Conservation (phyloP, 2,888 invertebrate genomes). For the Uloborus plumipes region DNA sequence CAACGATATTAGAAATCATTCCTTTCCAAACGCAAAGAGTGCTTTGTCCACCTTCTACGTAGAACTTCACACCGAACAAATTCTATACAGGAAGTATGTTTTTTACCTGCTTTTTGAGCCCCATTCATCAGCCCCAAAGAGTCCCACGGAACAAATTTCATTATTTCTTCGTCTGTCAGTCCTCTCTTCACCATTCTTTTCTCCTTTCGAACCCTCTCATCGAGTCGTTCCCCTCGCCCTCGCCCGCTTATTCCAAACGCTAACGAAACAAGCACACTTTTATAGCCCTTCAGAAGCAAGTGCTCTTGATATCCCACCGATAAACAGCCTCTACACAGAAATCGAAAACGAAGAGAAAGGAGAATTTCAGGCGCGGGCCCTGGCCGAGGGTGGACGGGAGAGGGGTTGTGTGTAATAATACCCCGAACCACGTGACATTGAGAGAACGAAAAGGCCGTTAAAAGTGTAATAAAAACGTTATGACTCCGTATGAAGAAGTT, state of each 20-base stretch:
- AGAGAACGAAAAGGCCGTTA: constrained; percentile 58
- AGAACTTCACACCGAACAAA: too few species aligned
- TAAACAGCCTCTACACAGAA: constrained; percentile 49
- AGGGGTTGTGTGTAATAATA: constrained; percentile 44
- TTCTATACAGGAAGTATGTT: too few species aligned
- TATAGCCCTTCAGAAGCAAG: constrained; percentile 56
- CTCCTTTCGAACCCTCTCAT: too few species aligned
- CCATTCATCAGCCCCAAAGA: background rate
- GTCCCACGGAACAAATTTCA: constrained; percentile 27
- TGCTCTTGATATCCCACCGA: constrained; percentile 53
- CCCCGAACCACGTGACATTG: constrained; percentile 57
- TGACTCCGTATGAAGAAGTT: constrained; percentile 62
- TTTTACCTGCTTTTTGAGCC: background rate
- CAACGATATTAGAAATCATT: too few species aligned
- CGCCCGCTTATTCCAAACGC: too few species aligned
- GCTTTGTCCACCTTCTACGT: too few species aligned
- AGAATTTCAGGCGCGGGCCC: constrained; percentile 25
- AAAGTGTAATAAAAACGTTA: constrained; percentile 64
- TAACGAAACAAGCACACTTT: constrained; percentile 10
- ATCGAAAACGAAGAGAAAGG: constrained; percentile 16
- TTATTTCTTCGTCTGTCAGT: constrained; percentile 10
- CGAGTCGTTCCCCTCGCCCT: too few species aligned
- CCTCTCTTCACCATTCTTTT: background rate
- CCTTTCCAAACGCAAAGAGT: too few species aligned
- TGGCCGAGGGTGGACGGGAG: constrained; percentile 6